Percentiles rank a stretch among this genome's conserved stretches.
Conservation (phyloP, 30 jellyfish, hydroid and myxozoan genomes). For the Pseudorhiza aurosa region DNA sequence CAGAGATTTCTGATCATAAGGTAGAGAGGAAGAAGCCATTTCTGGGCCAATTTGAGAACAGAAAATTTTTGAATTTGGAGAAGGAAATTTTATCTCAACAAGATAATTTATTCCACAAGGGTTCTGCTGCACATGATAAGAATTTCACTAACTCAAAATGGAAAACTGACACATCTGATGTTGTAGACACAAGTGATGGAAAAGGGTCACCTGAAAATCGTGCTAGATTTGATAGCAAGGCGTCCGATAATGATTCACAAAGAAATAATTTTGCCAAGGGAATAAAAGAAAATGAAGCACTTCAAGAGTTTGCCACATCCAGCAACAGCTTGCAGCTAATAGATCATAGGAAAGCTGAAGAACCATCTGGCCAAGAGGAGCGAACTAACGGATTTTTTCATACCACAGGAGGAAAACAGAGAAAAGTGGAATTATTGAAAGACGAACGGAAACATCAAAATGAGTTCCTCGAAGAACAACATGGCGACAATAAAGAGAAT, state of each 20-base stretch:
- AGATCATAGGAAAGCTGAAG: too few species aligned
- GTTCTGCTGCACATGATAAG: not conserved
- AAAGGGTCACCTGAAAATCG: not conserved
- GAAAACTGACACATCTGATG: too few species aligned
- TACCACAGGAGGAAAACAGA: not conserved
- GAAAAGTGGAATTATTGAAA: not conserved
- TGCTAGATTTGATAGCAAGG: too few species aligned
- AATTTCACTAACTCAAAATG: too few species aligned
- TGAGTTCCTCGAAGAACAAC: not conserved
- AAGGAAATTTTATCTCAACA: constrained; percentile 21
- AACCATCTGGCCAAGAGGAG: too few species aligned
- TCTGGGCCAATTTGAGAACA: constrained; percentile 11
- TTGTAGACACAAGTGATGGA: not conserved
- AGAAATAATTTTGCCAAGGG: too few species aligned
- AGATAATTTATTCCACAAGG: constrained; percentile 6
- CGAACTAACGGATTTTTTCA: too few species aligned
- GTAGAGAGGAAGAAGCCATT: constrained; percentile 31
- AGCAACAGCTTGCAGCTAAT: too few species aligned
- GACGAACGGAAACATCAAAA: not conserved
- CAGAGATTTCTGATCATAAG: constrained; percentile 31
- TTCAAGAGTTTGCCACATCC: too few species aligned
- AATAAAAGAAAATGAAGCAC: too few species aligned
- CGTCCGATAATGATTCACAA: too few species aligned
- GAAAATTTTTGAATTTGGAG: constrained; percentile 23
- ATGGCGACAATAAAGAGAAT: not conserved